Conservation (phyloP, 2,888 invertebrate genomes). For the Lymantria dispar region DNA sequence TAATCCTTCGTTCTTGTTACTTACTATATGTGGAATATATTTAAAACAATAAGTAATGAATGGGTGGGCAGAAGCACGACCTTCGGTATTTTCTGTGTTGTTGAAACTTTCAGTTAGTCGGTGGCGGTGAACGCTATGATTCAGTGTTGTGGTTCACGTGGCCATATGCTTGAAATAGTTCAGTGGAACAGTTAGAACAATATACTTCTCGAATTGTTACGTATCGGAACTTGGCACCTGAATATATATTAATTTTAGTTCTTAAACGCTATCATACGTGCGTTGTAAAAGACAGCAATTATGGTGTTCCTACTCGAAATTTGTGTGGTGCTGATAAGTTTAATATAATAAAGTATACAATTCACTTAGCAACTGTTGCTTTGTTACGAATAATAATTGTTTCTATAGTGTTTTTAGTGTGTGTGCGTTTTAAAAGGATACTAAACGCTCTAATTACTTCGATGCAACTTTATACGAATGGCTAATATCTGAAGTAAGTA, state of each 20-base stretch:
- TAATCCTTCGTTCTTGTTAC: not conserved
- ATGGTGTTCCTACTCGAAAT: not conserved
- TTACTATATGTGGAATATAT: conserved; percentile 19
- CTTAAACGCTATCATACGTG: not conserved
- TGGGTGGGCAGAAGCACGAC: conserved; percentile 34
- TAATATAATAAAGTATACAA: conserved; percentile 27
- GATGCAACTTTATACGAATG: not conserved
- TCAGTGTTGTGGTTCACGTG: conserved; percentile 66
- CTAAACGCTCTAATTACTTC: not conserved
- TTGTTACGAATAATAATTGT: conserved; percentile 5
- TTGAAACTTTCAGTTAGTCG: conserved; percentile 60
- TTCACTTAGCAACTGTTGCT: conserved; percentile 10
- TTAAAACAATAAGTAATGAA: conserved; percentile 22
- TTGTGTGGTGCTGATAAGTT: conserved; percentile 18
- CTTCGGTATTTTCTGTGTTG: conserved; percentile 63
- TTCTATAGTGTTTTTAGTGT: conserved; percentile 12
- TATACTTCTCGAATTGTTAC: conserved; percentile 41
- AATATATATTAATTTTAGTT: conserved; percentile 41
- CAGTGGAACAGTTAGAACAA: conserved; percentile 58
- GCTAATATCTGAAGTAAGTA: not conserved
- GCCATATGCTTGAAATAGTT: conserved; percentile 67
- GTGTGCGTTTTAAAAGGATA: conserved; percentile 1
- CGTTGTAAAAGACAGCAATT: not conserved
- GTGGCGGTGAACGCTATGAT: conserved; percentile 59
- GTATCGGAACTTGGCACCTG: conserved; percentile 55